A percentile compares a stretch with the other conserved stretches of the same genome.
These are phyloP conservation scores for Phacellophora camtschatica DNA, from an alignment of 30 jellyfish, hydroid and myxozoan species.

Conservation along the genomic window DNA sequence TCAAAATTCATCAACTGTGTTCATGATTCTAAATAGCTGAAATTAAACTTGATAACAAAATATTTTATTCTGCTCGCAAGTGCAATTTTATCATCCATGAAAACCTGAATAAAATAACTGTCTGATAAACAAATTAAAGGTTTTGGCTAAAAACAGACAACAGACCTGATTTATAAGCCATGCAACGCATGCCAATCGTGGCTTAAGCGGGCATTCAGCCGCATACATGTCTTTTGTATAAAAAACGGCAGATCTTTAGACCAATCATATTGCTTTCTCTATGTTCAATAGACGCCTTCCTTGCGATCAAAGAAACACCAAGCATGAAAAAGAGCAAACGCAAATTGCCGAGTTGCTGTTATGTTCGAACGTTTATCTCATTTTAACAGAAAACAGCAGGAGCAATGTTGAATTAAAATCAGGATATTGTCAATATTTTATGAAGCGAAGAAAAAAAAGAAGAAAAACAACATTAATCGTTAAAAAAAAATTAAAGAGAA, in stretches of 20 bases:
- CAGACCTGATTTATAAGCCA: no score
- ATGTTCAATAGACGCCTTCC: slow-evolving; percentile 50
- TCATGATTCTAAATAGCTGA: no score
- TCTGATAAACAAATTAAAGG: no score
- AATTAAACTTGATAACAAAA: no score
- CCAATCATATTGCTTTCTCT: slow-evolving; percentile 35
- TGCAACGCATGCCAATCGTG: no score
- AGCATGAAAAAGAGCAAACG: slow-evolving; percentile 25
- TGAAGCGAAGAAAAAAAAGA: slow-evolving; percentile 16
- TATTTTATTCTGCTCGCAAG: no score
- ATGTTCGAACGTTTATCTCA: slow-evolving; percentile 12
- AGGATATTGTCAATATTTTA: slow-evolving; percentile 29
- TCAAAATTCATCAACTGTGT: no score
- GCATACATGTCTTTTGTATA: slow-evolving; percentile 14
- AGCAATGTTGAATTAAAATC: background rate
- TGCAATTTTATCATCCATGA: no score
- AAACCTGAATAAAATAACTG: no score
- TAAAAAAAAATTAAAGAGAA: background rate
- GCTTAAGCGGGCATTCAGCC: slow-evolving; percentile 10
- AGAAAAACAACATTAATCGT: background rate
- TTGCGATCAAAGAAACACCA: slow-evolving; percentile 44
- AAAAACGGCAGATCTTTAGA: background rate
- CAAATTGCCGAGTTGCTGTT: background rate
- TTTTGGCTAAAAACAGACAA: no score
- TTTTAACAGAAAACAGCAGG: slow-evolving; percentile 13